Conservation (phyloP, 2,797 vertebrate genomes). For the Crenuchus spilurus region DNA sequence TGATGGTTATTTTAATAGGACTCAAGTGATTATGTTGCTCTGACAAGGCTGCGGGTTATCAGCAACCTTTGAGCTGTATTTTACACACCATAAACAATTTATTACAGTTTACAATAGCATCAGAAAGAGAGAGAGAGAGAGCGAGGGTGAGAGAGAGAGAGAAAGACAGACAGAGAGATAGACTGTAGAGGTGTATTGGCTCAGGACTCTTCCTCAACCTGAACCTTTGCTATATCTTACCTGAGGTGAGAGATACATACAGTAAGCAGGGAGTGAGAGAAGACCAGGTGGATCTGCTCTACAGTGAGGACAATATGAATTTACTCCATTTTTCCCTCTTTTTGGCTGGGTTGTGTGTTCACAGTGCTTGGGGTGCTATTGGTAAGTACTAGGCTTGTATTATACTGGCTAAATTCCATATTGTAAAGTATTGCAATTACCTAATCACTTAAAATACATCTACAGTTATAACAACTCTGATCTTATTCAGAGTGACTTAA, state of each 20-base stretch:
- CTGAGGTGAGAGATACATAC: not conserved
- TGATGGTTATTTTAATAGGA: not conserved
- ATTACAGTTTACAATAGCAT: not conserved
- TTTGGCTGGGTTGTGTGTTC: slow-evolving; percentile 20
- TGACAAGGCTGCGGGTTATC: not conserved
- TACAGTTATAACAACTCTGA: too few species aligned
- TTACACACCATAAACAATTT: not conserved
- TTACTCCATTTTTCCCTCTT: not conserved
- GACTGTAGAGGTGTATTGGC: too few species aligned
- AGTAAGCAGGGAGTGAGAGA: not conserved
- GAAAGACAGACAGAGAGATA: too few species aligned
- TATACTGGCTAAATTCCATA: not conserved
- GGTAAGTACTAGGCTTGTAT: slow-evolving; percentile 21
- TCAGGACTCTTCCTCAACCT: too few species aligned
- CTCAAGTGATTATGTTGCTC: too few species aligned
- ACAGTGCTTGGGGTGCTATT: not conserved
- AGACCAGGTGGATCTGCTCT: not conserved
- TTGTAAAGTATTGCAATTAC: not conserved
- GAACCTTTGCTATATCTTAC: not conserved
- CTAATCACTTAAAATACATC: not conserved
- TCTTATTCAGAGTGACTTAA: too few species aligned
- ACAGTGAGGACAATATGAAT: slow-evolving; percentile 9
- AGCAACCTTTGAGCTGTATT: not conserved
- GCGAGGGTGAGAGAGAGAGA: not conserved
- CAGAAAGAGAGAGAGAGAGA: not conserved